Base-by-base conservation (phyloP, 2,888 invertebrate species). In the Diloba caeruleocephala region DNA sequence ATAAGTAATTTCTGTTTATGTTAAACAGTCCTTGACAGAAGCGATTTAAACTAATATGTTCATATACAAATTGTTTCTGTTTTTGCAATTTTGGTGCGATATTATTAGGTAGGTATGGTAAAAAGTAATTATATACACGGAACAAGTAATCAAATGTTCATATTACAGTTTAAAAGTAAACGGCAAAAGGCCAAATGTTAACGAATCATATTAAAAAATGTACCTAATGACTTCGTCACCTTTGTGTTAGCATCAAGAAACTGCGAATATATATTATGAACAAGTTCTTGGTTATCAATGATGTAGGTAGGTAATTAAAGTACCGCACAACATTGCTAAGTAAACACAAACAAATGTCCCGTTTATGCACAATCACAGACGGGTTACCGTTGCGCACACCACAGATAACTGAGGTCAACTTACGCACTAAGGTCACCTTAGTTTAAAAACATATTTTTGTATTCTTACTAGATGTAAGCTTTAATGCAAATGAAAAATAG, bases 391-490 rank as follows among this genome's bases (percentile, higher is more conserved):
- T 36, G 23, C 57, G 51, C 31, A 39, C 15, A 44, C 48, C 25
- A 49, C 25, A 74, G 71, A 60, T 70, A 55, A 58, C 49, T 46
- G 67, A 71, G 71, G 67, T 72, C 71, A 70, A 58, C 53, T 54
- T 55, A 55, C 56, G 67, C 64, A 68, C 53, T 69, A 72, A 78
- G 78, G 79, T 78, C 76, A 73, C 33, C 42, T 13, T 53, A 68
- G 61, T 66, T 64, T 66, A 69, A 51, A 57, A 54, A 43, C 42
- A 55, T 42, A 34, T 37, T 31, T 56, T 45, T 62, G 58, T 56
- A 28, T 33, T 41, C 36, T 33, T 28, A 25, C 36, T n/a, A 15
- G 32, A 21, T 1, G 2, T 21, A 34, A 32, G 17, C 38, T 39
- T 43, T 52, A 52, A 52, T 46, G 41, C 29, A 29, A 25, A 15